phyloP scores from a whole-genome alignment of 2,113 vertebrate genomes.

The Poicephalus meyeri region DNA sequence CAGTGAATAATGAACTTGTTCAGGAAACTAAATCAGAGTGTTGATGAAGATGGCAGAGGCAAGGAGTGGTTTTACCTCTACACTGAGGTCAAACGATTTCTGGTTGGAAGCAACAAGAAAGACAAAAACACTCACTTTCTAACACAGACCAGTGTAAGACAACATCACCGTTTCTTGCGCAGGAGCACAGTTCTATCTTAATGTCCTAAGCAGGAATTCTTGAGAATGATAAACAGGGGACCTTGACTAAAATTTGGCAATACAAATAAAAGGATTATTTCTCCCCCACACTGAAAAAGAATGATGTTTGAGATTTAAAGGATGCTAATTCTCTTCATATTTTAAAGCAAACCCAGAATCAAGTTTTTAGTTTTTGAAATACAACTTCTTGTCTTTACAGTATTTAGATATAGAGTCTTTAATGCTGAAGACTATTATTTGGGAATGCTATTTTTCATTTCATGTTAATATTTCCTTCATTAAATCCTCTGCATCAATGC shows the following conservation, averaged over 20 bases:
- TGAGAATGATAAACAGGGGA: background rate
- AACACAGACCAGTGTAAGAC: background rate
- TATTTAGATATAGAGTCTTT: background rate
- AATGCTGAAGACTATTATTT: background rate
- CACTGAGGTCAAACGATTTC: background rate
- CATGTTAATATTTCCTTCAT: background rate
- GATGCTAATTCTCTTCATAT: background rate
- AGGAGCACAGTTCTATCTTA: background rate
- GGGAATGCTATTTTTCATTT: background rate
- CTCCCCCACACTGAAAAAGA: background rate
- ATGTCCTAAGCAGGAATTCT: background rate
- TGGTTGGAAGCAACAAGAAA: background rate
- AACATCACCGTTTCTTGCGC: background rate
- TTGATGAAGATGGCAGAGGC: background rate
- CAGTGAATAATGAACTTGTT: constrained; percentile 30
- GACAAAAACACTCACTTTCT: background rate
- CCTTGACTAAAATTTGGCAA: background rate
- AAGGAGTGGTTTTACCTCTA: background rate
- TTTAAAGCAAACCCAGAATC: background rate
- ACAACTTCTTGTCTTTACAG: background rate
- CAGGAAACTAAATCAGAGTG: background rate
- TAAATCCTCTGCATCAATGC: background rate
- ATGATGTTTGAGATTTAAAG: background rate
- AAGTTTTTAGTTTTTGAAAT: background rate
- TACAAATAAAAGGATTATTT: background rate